Conservation (phyloP, 2,113 vertebrate species). For the Nipponia nippon region DNA sequence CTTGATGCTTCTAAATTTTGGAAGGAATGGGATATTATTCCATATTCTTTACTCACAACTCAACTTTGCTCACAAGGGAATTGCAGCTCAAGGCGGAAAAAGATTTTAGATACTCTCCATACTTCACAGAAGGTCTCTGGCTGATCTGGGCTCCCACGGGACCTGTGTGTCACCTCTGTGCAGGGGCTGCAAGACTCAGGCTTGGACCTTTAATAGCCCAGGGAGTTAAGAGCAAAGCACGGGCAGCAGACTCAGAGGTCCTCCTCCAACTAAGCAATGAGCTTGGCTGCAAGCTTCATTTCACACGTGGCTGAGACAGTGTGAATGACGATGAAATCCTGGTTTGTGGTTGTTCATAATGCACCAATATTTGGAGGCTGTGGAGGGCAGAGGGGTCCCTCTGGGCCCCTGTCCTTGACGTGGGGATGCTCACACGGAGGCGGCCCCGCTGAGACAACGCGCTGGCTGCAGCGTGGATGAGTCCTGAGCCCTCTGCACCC, state of each 20-base stretch:
- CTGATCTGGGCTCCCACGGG: not conserved
- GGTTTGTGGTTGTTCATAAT: not conserved
- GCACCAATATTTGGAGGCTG: not conserved
- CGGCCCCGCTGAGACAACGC: fast-evolving
- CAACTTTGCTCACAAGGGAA: not conserved
- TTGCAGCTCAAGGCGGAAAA: not conserved
- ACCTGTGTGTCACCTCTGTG: not conserved
- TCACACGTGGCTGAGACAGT: fast-evolving
- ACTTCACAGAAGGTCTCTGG: not conserved
- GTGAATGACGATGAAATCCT: not conserved
- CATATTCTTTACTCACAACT: not conserved
- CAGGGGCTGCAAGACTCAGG: not conserved
- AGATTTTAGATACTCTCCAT: not conserved
- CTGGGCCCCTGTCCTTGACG: fast-evolving
- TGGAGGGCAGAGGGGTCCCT: not conserved
- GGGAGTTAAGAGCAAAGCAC: not conserved
- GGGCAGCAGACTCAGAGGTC: not conserved
- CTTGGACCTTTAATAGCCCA: not conserved
- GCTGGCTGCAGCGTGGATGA: not conserved
- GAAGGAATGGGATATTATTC: not conserved
- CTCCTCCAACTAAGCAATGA: not conserved
- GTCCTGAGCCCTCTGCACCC: not conserved
- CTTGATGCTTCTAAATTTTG: not conserved
- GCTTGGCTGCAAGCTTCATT: not conserved
- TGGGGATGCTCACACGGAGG: not conserved